Evolutionary conservation across 1,140 invertebrate species (phyloP).

Genomic region (Ceratitis capitata): DNA sequence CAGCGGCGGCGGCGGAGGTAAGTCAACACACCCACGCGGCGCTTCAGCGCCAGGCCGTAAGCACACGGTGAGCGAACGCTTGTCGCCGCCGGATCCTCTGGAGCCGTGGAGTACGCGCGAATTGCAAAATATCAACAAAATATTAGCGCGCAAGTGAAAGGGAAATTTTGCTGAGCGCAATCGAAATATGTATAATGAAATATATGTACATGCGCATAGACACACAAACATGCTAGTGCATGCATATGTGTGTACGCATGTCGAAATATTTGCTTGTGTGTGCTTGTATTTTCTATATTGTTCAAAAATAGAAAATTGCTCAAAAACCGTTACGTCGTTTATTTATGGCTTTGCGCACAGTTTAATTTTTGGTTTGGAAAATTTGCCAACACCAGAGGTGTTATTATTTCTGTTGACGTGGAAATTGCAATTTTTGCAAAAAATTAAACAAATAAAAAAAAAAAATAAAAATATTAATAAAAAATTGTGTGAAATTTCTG

Average conservation of each 20-base stretch:
- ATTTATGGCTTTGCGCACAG: not conserved
- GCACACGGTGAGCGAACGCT: constrained; percentile 47
- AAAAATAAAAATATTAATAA: too few species aligned
- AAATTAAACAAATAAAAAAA: too few species aligned
- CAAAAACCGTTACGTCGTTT: not conserved
- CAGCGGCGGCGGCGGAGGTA: not conserved
- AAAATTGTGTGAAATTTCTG: too few species aligned
- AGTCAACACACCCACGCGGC: constrained; percentile 28
- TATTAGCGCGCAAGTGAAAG: constrained; percentile 66
- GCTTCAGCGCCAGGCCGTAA: constrained; percentile 57
- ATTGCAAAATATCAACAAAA: constrained; percentile 77
- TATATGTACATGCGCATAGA: too few species aligned
- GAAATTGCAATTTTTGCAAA: not conserved
- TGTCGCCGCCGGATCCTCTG: constrained; percentile 72
- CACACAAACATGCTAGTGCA: not conserved
- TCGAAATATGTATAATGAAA: too few species aligned
- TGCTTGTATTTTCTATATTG: not conserved
- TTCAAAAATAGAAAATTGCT: not conserved
- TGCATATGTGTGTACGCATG: not conserved
- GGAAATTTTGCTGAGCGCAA: too few species aligned
- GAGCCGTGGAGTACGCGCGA: constrained; percentile 78
- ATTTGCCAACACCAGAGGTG: not conserved
- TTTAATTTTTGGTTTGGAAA: constrained; percentile 23
- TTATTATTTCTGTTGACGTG: not conserved
- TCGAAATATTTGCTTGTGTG: too few species aligned